Evolutionary conservation across 2,113 vertebrate species (phyloP), one percentile per base, ranked within the genome.

Genomic region (Xenopus tropicalis): DNA sequence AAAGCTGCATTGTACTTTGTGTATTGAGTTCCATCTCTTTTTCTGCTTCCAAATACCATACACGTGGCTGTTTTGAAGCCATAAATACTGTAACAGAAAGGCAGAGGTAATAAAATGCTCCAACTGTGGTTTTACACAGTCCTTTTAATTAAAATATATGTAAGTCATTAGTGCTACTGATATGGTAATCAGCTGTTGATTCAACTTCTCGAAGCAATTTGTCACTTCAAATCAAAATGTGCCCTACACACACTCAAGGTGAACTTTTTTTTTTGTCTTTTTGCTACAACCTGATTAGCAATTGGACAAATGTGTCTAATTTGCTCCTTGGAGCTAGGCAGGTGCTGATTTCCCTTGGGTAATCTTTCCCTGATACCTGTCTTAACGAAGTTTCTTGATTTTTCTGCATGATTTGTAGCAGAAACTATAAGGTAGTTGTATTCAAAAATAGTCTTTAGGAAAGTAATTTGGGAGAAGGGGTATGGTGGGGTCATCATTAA

Each of bases 131-230:
- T 23, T 79, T 65, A 68, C 11, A 19, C 11, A 11, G 17, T 66
- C 19, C 13, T 24, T 23, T 61, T 80, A 61, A 42, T 73, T 75
- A 25, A 78, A 69, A 80, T 71, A 79, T 72, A 23, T 61, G 8
- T 63, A 29, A 66, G 65, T 66, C 78, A 83, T 61, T 77, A 71
- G 78, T 66, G 12, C 14, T 58, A 4, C 29, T 29, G 1, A 43
- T 24, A 72, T 14, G 2, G 42, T 57, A 79, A 76, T 76, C 0
- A 80, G 63, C 54, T 76, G 13, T 72, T 81, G 51, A 23, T 78
- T 85, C 78, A 79, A 20, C 29, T 84, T 84, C 78, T 56, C 8
- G 71, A 71, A 81, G 44, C 69, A 84, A 80, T 63, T 74, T 82
- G 14, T 80, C 61, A 72, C 67, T 79, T 81, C 69, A 43, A 46